Base-by-base conservation (phyloP, 1,140 invertebrate genomes). In the Aleiodes sp. region DNA sequence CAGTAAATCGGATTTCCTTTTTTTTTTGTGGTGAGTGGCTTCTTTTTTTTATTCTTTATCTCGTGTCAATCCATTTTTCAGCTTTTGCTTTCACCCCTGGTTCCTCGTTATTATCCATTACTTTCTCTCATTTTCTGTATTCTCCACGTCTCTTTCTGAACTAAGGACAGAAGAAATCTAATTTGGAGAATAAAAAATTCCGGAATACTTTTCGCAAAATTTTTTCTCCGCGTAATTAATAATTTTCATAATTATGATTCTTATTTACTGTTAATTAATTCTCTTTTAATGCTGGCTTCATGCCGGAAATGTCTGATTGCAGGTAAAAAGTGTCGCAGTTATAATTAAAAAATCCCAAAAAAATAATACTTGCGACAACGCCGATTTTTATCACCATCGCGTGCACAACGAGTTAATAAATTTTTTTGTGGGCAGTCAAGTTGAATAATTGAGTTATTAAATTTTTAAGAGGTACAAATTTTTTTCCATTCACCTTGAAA, bases 1-100 rank as follows among this genome's bases (percentile, higher is more conserved):
- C 82, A 77, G 78, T 76, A 83, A 83, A 85, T 85, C 78, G 70
- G 76, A 85, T 85, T 82, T 78, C 72, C 72, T 39, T 69, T 56
- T 69, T 46, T 56, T 39, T 12, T 70, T 43, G 57, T 56, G 75
- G 67, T 73, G 67, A 72, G 72, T 65, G 71, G 62, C 67, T 56
- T 35, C 64, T 26, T 60, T 69, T 41, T 37, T 29, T 60, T 61
- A 61, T 68, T 26, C 31, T 33, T 24, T 43, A 12, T 46, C 28
- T 19, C 19, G 33, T 59, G 52, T 59, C 33, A 57, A 66, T 67
- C 28, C 31, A 28, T 2, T 60, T 33, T 10, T 12, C 7, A 41
- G 62, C 37, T 68, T 67, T 46, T 37, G 26, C n/a, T n/a, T n/a
- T n/a, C n/a, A n/a, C n/a, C n/a, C n/a, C n/a, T n/a, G n/a, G n/a